Conservation (phyloP, 2,888 invertebrate genomes). For the Phymatocera aterrima region DNA sequence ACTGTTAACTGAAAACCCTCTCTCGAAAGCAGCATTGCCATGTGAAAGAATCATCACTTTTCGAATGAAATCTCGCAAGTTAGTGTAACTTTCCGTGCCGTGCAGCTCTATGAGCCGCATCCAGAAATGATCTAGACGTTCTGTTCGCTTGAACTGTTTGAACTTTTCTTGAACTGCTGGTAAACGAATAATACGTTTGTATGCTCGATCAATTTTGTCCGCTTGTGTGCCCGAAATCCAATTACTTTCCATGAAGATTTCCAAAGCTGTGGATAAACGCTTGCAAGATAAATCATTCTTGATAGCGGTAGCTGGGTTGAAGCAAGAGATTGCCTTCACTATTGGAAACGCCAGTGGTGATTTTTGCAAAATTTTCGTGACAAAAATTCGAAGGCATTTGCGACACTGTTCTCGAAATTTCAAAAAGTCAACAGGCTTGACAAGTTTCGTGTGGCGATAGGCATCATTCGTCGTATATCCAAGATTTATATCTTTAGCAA, state of each 20-base stretch:
- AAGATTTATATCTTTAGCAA: slow-evolving; percentile 42
- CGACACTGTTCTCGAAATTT: slow-evolving; percentile 35
- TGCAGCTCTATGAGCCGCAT: slow-evolving; percentile 28
- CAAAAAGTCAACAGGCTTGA: slow-evolving; percentile 26
- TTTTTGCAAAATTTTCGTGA: slow-evolving; percentile 31
- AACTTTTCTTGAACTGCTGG: slow-evolving; percentile 29
- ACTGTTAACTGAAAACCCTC: slow-evolving; percentile 44
- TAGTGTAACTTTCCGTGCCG: slow-evolving; percentile 28
- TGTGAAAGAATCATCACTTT: slow-evolving; percentile 46
- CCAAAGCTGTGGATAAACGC: slow-evolving; percentile 30
- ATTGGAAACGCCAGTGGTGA: slow-evolving; percentile 43
- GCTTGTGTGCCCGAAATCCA: slow-evolving; percentile 36
- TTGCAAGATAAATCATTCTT: slow-evolving; percentile 28
- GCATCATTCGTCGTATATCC: slow-evolving; percentile 42
- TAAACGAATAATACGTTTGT: slow-evolving; percentile 37
- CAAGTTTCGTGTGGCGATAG: slow-evolving; percentile 19
- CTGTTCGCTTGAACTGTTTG: slow-evolving; percentile 22
- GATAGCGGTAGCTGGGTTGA: slow-evolving; percentile 35
- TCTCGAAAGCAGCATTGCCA: slow-evolving; percentile 45
- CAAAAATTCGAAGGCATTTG: slow-evolving; percentile 41
- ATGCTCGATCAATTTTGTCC: slow-evolving; percentile 43
- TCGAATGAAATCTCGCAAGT: slow-evolving; percentile 27
- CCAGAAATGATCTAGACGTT: slow-evolving; percentile 43
- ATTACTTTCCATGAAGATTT: slow-evolving; percentile 37
- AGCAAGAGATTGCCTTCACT: slow-evolving; percentile 37